phyloP scores from a whole-genome alignment of 2,797 vertebrate genomes.

The Podarcis siculus region DNA sequence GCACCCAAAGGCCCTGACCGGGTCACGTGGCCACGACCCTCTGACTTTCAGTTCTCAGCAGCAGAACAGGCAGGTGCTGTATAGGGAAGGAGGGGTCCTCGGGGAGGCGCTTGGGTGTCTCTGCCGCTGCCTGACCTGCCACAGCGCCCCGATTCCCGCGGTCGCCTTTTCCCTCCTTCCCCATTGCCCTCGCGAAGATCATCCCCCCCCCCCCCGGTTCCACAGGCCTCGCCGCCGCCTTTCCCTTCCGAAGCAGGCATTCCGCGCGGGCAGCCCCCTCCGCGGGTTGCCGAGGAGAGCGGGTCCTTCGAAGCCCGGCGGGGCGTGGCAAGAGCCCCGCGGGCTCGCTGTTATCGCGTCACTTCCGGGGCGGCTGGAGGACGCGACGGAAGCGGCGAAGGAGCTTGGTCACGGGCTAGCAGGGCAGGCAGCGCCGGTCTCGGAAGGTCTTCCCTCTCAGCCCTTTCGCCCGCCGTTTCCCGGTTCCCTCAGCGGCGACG shows the following conservation, averaged over 20 bases:
- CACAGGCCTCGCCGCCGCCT: background rate
- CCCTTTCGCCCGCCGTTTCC: background rate
- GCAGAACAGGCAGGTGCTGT: too few species aligned
- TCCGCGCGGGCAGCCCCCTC: background rate
- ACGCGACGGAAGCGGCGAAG: conserved; percentile 40
- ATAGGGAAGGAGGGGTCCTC: background rate
- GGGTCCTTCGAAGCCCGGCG: background rate
- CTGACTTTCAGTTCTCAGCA: too few species aligned
- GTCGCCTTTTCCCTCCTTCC: background rate
- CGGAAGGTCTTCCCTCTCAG: background rate
- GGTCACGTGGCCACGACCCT: too few species aligned
- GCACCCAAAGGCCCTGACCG: too few species aligned
- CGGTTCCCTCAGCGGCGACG: background rate
- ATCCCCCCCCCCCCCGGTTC: background rate
- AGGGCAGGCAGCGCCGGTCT: background rate
- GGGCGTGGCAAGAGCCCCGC: background rate
- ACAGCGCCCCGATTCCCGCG: background rate
- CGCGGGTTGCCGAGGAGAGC: background rate
- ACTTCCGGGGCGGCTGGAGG: background rate
- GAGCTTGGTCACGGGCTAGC: conserved; percentile 24
- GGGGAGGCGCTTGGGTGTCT: too few species aligned
- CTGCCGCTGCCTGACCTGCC: background rate
- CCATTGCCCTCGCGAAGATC: too few species aligned
- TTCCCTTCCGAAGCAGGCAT: background rate
- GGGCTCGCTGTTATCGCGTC: background rate